Conservation (phyloP, 2,113 vertebrate species). For the Brachyistius frenatus region DNA sequence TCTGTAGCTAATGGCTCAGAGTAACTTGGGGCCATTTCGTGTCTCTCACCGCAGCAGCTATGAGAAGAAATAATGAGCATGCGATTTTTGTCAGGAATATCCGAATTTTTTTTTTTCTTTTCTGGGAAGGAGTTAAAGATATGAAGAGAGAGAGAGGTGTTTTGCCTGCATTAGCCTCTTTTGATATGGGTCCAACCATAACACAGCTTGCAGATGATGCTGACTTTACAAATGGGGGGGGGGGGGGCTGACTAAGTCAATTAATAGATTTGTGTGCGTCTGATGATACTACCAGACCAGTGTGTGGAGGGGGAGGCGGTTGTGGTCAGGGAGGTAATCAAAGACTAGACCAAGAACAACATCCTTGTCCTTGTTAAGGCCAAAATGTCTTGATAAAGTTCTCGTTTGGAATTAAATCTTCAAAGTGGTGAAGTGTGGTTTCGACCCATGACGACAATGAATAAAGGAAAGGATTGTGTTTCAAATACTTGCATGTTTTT, state of each 20-base stretch:
- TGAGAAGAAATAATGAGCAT: conserved; percentile 63
- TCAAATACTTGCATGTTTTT: conserved; percentile 47
- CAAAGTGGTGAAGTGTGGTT: conserved; percentile 14
- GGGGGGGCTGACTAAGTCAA: conserved; percentile 67
- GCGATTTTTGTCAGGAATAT: conserved; percentile 52
- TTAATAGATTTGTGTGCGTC: conserved; percentile 67
- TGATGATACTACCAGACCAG: conserved; percentile 70
- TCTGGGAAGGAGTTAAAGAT: conserved; percentile 50
- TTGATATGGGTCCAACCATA: conserved; percentile 75
- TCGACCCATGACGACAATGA: conserved; percentile 40
- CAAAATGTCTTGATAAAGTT: conserved; percentile 49
- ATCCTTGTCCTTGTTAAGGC: conserved; percentile 41
- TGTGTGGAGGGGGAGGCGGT: conserved; percentile 1
- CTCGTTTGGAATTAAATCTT: conserved; percentile 18
- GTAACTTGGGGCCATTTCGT: conserved; percentile 57
- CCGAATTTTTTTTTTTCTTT: conserved; percentile 20
- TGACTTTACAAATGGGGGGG: conserved; percentile 52
- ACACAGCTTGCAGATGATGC: conserved; percentile 67
- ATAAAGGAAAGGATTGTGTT: conserved; percentile 41
- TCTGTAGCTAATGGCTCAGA: conserved; percentile 59
- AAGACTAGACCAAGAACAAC: conserved; percentile 66
- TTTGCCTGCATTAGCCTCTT: conserved; percentile 58
- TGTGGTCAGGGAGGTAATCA: conserved; percentile 55
- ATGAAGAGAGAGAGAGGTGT: conserved; percentile 44
- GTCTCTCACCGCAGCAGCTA: conserved; percentile 33